These are phyloP conservation scores for Cataglyphis altisquamis DNA, from an alignment of 2,888 invertebrate genomes.

Conservation along the genomic window DNA sequence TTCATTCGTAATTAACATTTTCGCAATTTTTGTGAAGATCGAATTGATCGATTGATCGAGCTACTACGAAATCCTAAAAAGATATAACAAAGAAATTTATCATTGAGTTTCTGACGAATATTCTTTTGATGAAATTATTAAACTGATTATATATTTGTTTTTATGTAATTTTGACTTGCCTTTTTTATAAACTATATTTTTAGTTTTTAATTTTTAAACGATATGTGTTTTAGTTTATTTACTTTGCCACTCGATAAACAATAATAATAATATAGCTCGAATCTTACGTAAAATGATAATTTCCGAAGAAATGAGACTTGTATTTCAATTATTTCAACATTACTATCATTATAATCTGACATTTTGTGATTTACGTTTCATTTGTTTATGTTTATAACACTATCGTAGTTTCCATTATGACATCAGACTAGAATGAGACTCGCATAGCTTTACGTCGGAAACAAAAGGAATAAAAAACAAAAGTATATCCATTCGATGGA, in stretches of 20 bases:
- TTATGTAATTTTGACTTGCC: background rate
- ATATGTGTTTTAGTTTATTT: background rate
- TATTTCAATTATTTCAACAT: background rate
- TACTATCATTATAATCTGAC: background rate
- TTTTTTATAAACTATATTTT: background rate
- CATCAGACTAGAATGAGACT: background rate
- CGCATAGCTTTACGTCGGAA: conserved; percentile 5
- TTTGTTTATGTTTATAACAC: conserved; percentile 14
- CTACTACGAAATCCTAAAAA: background rate
- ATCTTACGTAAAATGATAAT: background rate
- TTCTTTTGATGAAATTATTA: background rate
- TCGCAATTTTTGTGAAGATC: background rate
- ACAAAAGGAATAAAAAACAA: conserved; percentile 60
- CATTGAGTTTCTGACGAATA: background rate
- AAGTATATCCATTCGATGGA: conserved; percentile 46
- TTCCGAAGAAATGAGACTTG: background rate
- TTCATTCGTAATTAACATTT: conserved; percentile 38
- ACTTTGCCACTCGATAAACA: background rate
- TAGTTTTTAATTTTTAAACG: background rate
- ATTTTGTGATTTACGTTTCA: background rate
- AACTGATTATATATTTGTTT: conserved; percentile 11
- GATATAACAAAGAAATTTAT: background rate
- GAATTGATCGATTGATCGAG: conserved; percentile 35
- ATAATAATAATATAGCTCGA: background rate
- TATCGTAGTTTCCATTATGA: background rate